Evolutionary conservation across 2,888 invertebrate genomes (phyloP).

Genomic region (Lacanobia oleracea): DNA sequence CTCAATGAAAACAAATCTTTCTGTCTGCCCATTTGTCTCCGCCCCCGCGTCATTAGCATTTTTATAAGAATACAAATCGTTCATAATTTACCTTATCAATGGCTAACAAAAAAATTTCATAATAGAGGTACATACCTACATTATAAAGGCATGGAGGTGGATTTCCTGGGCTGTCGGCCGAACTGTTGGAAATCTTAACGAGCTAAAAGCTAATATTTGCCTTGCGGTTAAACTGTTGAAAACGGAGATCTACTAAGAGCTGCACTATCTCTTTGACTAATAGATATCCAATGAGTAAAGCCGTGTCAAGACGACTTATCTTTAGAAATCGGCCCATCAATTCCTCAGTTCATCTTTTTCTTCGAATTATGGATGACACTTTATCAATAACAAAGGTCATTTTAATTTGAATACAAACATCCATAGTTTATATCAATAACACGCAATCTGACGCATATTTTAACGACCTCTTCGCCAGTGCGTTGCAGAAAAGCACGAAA

Average conservation of each 20-base stretch:
- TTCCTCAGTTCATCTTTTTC: no score
- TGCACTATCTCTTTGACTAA: constrained; percentile 37
- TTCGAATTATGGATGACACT: constrained; percentile 22
- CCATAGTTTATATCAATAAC: constrained; percentile 39
- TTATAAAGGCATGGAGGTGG: not conserved
- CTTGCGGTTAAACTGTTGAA: constrained; percentile 14
- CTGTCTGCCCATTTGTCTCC: constrained; percentile 21
- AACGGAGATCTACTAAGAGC: constrained; percentile 23
- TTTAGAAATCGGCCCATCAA: constrained; percentile 47
- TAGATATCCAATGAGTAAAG: constrained; percentile 32
- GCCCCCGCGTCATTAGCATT: constrained; percentile 37
- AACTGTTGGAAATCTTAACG: constrained; percentile 5
- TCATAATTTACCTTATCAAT: constrained; percentile 18
- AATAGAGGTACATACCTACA: not conserved
- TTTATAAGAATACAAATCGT: constrained; percentile 31
- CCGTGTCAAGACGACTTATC: constrained; percentile 18
- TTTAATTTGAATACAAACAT: constrained; percentile 66
- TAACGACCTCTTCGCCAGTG: constrained; percentile 8
- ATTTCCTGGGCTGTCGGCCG: not conserved
- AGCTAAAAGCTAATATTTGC: constrained; percentile 36
- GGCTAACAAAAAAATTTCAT: constrained; percentile 13
- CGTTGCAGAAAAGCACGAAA: constrained; percentile 33
- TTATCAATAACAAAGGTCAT: constrained; percentile 66
- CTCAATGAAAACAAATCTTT: constrained; percentile 13
- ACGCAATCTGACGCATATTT: constrained; percentile 44